Evolutionary conservation across 1,140 invertebrate genomes (phyloP), one percentile per base, ranked within the genome.

Genomic region (Drosophila pruinosa): DNA sequence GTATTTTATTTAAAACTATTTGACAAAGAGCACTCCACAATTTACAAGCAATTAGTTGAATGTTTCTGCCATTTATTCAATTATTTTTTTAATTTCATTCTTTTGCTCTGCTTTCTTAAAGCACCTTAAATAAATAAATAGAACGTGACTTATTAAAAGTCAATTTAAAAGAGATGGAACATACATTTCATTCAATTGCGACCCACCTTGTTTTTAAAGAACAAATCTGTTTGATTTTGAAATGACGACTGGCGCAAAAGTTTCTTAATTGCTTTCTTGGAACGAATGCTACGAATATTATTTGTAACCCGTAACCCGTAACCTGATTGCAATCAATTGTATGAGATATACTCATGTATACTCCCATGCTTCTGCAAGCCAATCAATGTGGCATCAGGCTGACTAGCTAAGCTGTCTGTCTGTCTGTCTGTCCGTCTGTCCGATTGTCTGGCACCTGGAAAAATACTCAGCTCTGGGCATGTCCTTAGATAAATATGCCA

Each of bases 401-500:
- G n/a, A 24, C 43, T 45, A 17, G 12, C 21, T 12, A 45, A 45
- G 17, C 36, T 14, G 36, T 38, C 5, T 36, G 31, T 10, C 31
- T 12, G 10, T 36, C n/a, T 38, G 36, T 38, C 34, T 14, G 24
- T 38, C 34, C 10, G 24, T 19, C n/a, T 52, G 17, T 58, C 24
- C 10, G 14, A 4, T 19, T 45, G 61, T 6, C 5, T 12, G 1
- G 14, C 57, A 62, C 19, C 39, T 62, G 65, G 34, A 15, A 61
- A 52, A 68, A 69, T 45, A 69, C 14, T 31, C 3, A 36, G 48
- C 28, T 45, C 26, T n/a, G 21, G 19, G 6, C 22, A 45, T 19
- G 19, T 31, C 24, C 26, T 52, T 52, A 24, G 12, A 68, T 68
- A 52, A 68, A 68, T 65, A 58, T 47, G 41, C 43, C 56, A 59